Conservation (phyloP, 2,888 invertebrate genomes). For the Cheiracanthium punctorium region DNA sequence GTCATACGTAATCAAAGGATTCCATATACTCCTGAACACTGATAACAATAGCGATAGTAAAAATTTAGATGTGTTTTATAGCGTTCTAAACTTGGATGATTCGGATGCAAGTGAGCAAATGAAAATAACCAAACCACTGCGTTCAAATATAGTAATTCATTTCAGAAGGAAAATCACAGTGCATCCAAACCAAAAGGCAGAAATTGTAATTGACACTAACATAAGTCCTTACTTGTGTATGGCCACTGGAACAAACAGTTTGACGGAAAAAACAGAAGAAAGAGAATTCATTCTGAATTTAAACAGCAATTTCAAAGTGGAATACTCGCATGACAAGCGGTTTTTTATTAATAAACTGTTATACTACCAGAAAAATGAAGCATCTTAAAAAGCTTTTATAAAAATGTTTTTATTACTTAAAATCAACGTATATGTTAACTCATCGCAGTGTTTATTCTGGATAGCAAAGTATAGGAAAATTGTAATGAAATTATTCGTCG, state of each 20-base stretch:
- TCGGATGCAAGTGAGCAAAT: neutral
- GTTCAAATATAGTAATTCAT: neutral
- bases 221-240: neutral
- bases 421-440: too few species aligned
- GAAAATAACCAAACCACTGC: neutral
- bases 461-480: too few species aligned
- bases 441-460: too few species aligned
- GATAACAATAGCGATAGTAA: neutral
- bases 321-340: neutral
- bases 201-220: neutral
- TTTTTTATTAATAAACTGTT: neutral
- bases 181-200: neutral
- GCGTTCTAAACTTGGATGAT: neutral
- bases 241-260: neutral
- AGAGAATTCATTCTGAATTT: neutral
- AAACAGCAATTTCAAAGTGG: neutral
- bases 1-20: neutral
- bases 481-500: too few species aligned
- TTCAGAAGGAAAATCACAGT: neutral
- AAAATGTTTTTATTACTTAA: too few species aligned
- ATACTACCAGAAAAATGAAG: neutral
- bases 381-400: too few species aligned
- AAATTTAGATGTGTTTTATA: neutral
- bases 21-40: neutral
- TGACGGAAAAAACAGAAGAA: neutral